A percentile compares a stretch with the other conserved stretches of the same genome.
Evolutionary conservation across 1,140 invertebrate species (phyloP).

Genomic region (Protaetia brevitarsis): DNA sequence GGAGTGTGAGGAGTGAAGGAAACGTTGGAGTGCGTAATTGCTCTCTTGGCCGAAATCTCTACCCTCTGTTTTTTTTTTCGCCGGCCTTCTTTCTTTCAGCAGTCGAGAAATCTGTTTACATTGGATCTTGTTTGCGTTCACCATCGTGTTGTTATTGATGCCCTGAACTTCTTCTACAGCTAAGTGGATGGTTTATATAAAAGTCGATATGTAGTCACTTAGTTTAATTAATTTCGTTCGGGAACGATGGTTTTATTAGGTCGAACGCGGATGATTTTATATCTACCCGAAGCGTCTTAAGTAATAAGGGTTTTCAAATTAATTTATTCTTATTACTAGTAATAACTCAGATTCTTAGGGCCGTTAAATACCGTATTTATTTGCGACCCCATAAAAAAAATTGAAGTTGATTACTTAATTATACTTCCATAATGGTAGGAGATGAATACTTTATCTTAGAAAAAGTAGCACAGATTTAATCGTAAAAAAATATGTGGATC

Average conservation of each 20-base stretch:
- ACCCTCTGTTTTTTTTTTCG: neutral
- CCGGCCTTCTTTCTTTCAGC: neutral
- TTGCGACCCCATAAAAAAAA: too few relatives aligned
- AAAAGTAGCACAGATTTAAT: too few relatives aligned
- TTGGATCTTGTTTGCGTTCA: constrained; percentile 3
- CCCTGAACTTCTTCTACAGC: neutral
- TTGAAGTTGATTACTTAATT: too few relatives aligned
- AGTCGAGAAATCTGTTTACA: constrained; percentile 1
- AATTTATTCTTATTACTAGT: too few relatives aligned
- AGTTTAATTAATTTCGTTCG: neutral
- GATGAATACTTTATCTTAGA: too few relatives aligned
- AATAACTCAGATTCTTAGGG: too few relatives aligned
- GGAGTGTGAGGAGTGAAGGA: neutral
- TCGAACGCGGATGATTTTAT: neutral
- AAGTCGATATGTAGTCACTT: constrained; percentile 11
- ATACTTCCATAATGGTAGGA: too few relatives aligned
- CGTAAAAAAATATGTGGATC: too few relatives aligned
- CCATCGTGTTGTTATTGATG: constrained; percentile 13
- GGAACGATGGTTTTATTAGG: constrained; percentile 2
- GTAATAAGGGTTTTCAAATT: too few relatives aligned
- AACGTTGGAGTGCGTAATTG: neutral
- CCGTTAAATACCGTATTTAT: too few relatives aligned
- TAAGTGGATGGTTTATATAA: neutral
- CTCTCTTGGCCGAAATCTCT: neutral
- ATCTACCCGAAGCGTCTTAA: too few relatives aligned